Evolutionary conservation across 2,113 vertebrate genomes (phyloP), one percentile per base, ranked within the genome.

Genomic region (Chaetorhynchus papuensis): DNA sequence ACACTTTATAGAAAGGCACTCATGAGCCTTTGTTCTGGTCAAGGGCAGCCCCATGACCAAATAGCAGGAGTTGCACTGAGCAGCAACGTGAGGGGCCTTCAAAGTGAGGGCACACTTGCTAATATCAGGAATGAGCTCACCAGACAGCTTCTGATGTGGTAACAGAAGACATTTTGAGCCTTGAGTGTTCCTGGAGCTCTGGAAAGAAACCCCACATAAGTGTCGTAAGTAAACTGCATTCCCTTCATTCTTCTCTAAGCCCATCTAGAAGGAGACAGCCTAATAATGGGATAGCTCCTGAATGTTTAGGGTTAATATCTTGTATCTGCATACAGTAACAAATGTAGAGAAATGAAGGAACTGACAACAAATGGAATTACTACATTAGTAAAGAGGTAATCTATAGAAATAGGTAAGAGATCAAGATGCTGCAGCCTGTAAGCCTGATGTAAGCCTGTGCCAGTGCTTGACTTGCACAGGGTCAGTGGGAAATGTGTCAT

Each of bases 1-100:
- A 37, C 9, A 2, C 10, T 82, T 83, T 82, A 61, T 60, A 18
- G 37, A 75, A 66, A 68, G 47, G 37, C 28, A 57, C 10, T 79
- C 42, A 52, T 0, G 0, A 89, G 18, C 20, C 27, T 0, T 0
- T 47, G 59, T 56, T n/a, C 68, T 80, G 41, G 19, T 80, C 47
- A 68, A 85, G n/a, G 30, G 90, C 52, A 88, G 50, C 31, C 39
- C 64, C 17, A 3, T 44, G 35, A 57, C 39, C 31, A 72, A 87
- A 44, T 2, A 53, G 11, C 23, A 27, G 15, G 20, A 71, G 21
- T 31, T 65, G 52, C 23, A 65, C 47, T 71, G 56, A 83, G 44
- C 39, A 85, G 54, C 45, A 56, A 14, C 18, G 8, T 13, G n/a
- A 89, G 33, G 31, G 50, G 27, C 35, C 47, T 83, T 77, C 60